Evolutionary conservation across 2,888 invertebrate species (phyloP), one percentile per base, ranked within the genome.

Genomic region (Escarpia spicata): DNA sequence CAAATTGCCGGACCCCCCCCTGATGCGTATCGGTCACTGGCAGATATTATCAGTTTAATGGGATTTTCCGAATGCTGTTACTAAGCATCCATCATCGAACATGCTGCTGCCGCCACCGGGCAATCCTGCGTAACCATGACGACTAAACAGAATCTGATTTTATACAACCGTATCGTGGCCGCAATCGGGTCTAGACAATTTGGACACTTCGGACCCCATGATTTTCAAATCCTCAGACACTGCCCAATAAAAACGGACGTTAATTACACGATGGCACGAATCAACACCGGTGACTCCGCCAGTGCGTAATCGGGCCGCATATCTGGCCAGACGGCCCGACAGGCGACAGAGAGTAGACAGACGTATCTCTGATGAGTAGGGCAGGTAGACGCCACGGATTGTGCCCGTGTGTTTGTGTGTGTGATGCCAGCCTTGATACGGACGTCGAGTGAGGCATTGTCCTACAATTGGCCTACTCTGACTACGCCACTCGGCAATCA

Each of bases 21-120:
- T 52, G 75, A 75, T 75, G 75, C 26, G 75, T 75, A 75, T 75
- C 26, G 26, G 26, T 26, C 75, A 75, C 75, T 26, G 26, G 2
- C 75, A 75, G 75, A 75, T 75, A 75, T 75, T 75, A 75, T 75
- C 75, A 26, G n/a, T 75, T n/a, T 75, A 75, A 75, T 75, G 75
- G 75, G 75, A 75, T 75, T 75, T 75, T 75, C 75, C 26, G 26
- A 75, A 75, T 75, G n/a, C 75, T 75, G 75, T 75, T 75, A 75
- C 75, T 15, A 4, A 19, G n/a, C 26, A 26, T 75, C 75, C n/a
- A 75, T 75, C 75, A 26, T 26, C 75, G 75, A n/a, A 75, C 26
- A n/a, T n/a, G n/a, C 26, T 6, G 75, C 75, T 15, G 19, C 75
- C 19, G 75, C 75, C 75, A 75, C 75, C 26, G 75, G 75, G 75